Base-by-base conservation (phyloP, 1,140 invertebrate species). In the Amyelois transitella region DNA sequence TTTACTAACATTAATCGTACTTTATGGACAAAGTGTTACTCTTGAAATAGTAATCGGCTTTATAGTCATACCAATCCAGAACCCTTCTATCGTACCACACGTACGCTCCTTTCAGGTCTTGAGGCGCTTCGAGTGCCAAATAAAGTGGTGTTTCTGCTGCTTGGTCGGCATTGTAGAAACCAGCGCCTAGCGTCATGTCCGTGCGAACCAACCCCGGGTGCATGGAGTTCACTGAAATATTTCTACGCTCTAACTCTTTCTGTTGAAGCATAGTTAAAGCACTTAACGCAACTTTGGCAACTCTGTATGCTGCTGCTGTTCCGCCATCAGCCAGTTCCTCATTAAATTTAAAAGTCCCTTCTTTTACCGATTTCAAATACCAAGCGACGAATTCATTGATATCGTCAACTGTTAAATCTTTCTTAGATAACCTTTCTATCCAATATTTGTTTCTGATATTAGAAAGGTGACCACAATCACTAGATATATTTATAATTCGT, bases 401-500 rank as follows among this genome's bases (percentile, higher is more conserved):
- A 67, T 91, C 83, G 1, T 90, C 76, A 32, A 91, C 78, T 0
- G 90, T 92, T 8, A 94, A 70, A 61, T 88, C 72, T 32, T 81
- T 70, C 54, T 88, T 77, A 0, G 85, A 74, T 2, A 94, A 84
- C 66, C 88, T 87, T 19, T 88, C 66, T 19, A 90, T 86, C 52
- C 92, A 81, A 49, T 90, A 80, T 47, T 88, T 66, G 21, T 90
- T 91, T 28, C 90, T 90, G 67, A 91, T 88, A 51, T 79, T 88
- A 1, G 82, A 89, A 17, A 93, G 69, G 70, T 92, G 91, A 43
- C 94, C 94, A 14, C 81, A 85, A 53, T 90, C 90, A 73, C 94
- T 95, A 0, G 93, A 94, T 1, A 96, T 76, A 79, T 95, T 94
- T 0, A 95, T 90, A 18, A 96, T 92, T 60, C 93, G 89, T 6